Evolutionary conservation across 1,140 invertebrate genomes (phyloP), one percentile per base, ranked within the genome.

Genomic region (Apis dorsata): DNA sequence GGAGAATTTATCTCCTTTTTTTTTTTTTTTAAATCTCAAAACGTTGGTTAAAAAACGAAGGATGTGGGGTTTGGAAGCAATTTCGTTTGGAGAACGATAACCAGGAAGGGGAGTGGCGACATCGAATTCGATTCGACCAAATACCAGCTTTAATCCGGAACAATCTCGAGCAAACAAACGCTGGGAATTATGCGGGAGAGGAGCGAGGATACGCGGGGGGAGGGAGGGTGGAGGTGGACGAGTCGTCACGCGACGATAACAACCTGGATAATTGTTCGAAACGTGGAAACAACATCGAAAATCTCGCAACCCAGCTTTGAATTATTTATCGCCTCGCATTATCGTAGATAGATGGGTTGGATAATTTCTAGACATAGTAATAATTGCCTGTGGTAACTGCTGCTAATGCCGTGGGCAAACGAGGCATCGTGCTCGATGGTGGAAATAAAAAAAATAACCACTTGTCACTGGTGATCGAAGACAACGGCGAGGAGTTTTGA

Each of bases 141-240:
- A 82, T 66, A 69, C 57, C 65, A 24, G 73, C 55, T 69, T 68
- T 69, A 82, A 82, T 82, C 73, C 80, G 53, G 21, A 59, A 59
- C 53, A 57, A 77, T 63, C 60, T 60, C 80, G 80, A 34, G 44
- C 63, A 77, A 82, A 82, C 80, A 77, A 66, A 77, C 66, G 63
- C 51, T 9, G 19, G 53, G 80, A 76, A 81, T 76, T 59, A 82
- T 80, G 79, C 79, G 34, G 1, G 24, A n/a, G 72, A 15, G 53
- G 68, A 60, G 69, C 57, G 73, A n/a, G 78, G 55, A 9, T 59
- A 69, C 60, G 63, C 55, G 63, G 34, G 34, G 2, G 28, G 28
- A 2, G 34, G 34, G 34, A 34, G 34, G 34, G 71, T 19, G 71
- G 17, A 24, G 34, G 71, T 19, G 71, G 17, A 24, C 49, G 28